A percentile compares a stretch with the other conserved stretches of the same genome.
phyloP scores from a whole-genome alignment of 92 coral and sea anemone species.

The Porites rus region DNA sequence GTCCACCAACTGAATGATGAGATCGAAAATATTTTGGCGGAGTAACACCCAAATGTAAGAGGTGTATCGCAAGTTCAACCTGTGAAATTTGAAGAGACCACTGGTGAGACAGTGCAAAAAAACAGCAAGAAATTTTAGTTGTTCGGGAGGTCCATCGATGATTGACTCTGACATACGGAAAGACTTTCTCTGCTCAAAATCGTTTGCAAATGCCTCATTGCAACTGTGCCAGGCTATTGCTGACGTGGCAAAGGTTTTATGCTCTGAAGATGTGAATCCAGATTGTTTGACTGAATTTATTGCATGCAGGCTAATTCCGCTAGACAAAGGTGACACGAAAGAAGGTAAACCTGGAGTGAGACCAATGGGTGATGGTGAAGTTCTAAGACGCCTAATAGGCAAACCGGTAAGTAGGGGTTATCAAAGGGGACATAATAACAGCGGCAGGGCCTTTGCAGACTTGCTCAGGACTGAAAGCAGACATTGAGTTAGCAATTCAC shows the following conservation, averaged over 20 bases:
- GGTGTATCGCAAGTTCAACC: conserved; percentile 5
- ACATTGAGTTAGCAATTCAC: conserved; percentile 7
- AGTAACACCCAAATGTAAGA: background rate
- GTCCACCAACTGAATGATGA: conserved; percentile 14
- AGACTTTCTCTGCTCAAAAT: conserved; percentile 10
- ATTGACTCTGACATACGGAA: conserved; percentile 3
- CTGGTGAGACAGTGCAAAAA: conserved; percentile 8
- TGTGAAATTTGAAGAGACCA: conserved; percentile 6
- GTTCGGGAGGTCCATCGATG: conserved; percentile 2
- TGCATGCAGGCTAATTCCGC: too few relatives aligned
- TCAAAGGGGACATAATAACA: conserved; percentile 33
- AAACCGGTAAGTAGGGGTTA: conserved; percentile 35
- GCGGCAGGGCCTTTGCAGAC: conserved; percentile 33
- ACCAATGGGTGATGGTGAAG: conserved; percentile 51
- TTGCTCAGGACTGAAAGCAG: conserved; percentile 14
- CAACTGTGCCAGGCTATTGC: conserved; percentile 11
- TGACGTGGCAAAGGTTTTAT: conserved; percentile 20
- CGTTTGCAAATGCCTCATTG: conserved; percentile 8
- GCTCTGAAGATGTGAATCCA: conserved; percentile 14
- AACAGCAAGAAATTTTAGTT: conserved; percentile 1
- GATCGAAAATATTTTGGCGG: conserved; percentile 3
- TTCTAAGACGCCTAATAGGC: conserved; percentile 48
- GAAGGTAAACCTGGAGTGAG: conserved; percentile 37
- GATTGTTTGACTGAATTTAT: too few relatives aligned
- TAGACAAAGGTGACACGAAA: conserved; percentile 4